Base-by-base conservation (phyloP, 2,888 invertebrate species). In the Dyspetes luteomarginatus region DNA sequence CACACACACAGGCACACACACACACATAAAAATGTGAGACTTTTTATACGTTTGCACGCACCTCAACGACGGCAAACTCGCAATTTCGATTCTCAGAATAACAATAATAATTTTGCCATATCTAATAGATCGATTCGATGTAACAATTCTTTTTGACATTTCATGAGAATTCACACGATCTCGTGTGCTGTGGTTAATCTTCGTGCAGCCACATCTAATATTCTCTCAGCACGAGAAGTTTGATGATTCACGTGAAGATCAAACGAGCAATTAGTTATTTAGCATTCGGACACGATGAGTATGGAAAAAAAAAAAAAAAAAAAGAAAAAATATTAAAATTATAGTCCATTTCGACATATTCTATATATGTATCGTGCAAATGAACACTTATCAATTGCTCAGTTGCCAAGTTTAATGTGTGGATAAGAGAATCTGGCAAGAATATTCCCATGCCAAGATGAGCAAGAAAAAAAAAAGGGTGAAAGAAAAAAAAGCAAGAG, bases 121-220 rank as follows among this genome's bases (percentile, higher is more conserved):
- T 12, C 9, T 2, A 3, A 24, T 52, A 52, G 7, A 9, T 52
- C 4, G 22, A 17, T 5, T 52, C 22, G 12, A 22, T 22, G 26
- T 22, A 62, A 73, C 56, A 56, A 55, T 52, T 41, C 52, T 71
- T 71, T 67, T 72, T 76, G 80, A 80, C 80, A 72, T 80, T 80
- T 80, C 74, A 43, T 65, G 74, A 69, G 69, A 74, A 58, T 79
- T 75, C 60, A 48, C 80, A 72, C 65, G 80, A 80, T 76, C 67
- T 48, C 64, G 28, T 67, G 72, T 17, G 45, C 19, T 56, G n/a
- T n/a, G 62, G 15, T 41, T n/a, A n/a, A 15, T 9, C 30, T 52
- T 60, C 67, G 55, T 64, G 78, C 60, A 19, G 36, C 36, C 15
- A 9, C 22, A 73, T 68, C 64, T 24, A 15, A 15, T 50, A 9